Base-by-base conservation (phyloP, 2,113 vertebrate species). In the Neogobius melanostomus region DNA sequence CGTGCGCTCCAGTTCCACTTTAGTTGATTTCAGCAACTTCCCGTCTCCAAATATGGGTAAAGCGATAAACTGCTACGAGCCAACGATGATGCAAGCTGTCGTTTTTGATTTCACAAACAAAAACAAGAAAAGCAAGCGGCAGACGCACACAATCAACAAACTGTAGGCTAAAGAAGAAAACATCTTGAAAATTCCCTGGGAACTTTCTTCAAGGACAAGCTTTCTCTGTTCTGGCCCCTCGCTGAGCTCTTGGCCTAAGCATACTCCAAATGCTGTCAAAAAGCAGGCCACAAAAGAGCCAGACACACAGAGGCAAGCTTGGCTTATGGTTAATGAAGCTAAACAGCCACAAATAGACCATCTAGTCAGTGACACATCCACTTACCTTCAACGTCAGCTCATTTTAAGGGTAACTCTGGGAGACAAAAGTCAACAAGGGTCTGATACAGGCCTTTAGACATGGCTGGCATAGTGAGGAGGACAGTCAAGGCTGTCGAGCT, bases 361-460 rank as follows among this genome's bases (percentile, higher is more conserved):
- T 64, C 66, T 62, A 21, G 48, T 49, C 59, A 49, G 59, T 86
- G 82, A 87, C 88, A 85, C 65, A 72, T 86, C 81, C 80, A 88
- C 88, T 90, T 90, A 88, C 85, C 86, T 87, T 71, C 46, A 52
- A 68, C 7, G 67, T 84, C 87, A 57, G 64, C 46, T 64, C 64
- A 83, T 47, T 53, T 66, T 81, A 64, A 83, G 74, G 69, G 81
- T 82, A 82, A 88, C 60, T 5, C 71, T 76, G 80, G 85, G 82
- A 79, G 87, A 90, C 84, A 89, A 82, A 87, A 87, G 81, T 87
- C 76, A 87, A 86, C 82, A 82, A 66, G 80, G 75, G 57, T 61
- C 84, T 87, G 82, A 89, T 87, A 77, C 72, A 80, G 60, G 43
- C 69, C 63, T 80, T 88, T 85, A 87, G 88, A 84, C 82, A 82